Evolutionary conservation across 2,113 vertebrate species (phyloP).

Genomic region (Delphinus delphis): DNA sequence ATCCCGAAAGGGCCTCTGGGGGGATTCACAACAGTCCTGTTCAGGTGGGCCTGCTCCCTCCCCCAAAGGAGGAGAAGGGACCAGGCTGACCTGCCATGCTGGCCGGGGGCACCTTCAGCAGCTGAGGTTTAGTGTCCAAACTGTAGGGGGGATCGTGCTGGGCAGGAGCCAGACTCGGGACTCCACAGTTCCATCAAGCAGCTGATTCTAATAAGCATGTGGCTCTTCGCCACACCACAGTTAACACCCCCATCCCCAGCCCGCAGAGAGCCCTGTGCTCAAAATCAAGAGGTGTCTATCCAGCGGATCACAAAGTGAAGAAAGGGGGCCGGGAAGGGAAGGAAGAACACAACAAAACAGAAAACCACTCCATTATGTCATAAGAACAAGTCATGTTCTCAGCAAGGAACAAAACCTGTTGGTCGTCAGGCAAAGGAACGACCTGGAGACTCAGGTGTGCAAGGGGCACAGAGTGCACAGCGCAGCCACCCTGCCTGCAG

Average conservation of each 20-base stretch:
- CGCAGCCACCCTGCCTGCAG: not conserved
- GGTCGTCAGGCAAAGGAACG: not conserved
- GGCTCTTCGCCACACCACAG: not conserved
- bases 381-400: conserved; percentile 67
- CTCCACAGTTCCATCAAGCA: not conserved
- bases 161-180: not conserved
- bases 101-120: not conserved
- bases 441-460: not conserved
- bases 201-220: not conserved
- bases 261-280: not conserved
- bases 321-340: conserved; percentile 40
- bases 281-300: conserved; percentile 37
- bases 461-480: conserved; percentile 21
- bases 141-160: not conserved
- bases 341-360: conserved; percentile 33
- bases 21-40: not conserved
- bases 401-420: not conserved
- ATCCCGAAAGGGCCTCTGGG: not conserved
- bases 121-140: not conserved
- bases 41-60: not conserved
- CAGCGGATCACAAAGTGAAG: not conserved
- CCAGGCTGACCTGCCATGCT: not conserved
- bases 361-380: conserved; percentile 39
- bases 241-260: not conserved
- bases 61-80: not conserved